Conservation (phyloP, 2,113 vertebrate species). For the Caretta caretta region DNA sequence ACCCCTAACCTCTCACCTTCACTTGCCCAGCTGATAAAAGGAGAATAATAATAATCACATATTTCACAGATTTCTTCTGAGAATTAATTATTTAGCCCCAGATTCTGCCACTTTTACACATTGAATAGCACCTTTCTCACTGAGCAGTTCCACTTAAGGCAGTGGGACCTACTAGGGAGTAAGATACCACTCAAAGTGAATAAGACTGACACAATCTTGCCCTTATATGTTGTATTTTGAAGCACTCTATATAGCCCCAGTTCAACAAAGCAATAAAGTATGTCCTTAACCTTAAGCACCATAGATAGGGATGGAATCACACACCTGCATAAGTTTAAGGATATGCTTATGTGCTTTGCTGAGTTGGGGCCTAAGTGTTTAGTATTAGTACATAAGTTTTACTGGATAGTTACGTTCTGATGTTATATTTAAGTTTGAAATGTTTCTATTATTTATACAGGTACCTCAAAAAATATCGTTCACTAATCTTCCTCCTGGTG, state of each 20-base stretch:
- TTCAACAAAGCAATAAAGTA: conserved; percentile 65
- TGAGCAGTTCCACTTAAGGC: background rate
- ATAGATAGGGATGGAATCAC: conserved; percentile 58
- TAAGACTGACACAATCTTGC: background rate
- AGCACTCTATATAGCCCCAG: conserved; percentile 2
- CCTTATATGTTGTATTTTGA: background rate
- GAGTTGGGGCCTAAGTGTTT: conserved; percentile 9
- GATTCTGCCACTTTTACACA: background rate
- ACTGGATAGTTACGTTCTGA: background rate
- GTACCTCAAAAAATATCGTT: background rate
- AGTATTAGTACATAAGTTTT: background rate
- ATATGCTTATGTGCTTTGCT: background rate
- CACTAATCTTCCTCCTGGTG: background rate
- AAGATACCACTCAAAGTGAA: background rate
- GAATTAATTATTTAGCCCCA: background rate
- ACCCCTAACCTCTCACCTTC: background rate
- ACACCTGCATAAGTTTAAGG: conserved; percentile 13
- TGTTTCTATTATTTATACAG: background rate
- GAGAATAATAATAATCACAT: background rate
- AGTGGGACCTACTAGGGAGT: background rate
- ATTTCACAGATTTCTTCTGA: background rate
- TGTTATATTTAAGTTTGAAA: conserved; percentile 1
- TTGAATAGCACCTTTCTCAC: background rate
- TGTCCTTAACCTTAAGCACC: conserved; percentile 63
- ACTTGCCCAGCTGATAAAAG: background rate